Evolutionary conservation across 1,140 invertebrate genomes (phyloP), one percentile per base, ranked within the genome.

Genomic region (Papilio glaucus): DNA sequence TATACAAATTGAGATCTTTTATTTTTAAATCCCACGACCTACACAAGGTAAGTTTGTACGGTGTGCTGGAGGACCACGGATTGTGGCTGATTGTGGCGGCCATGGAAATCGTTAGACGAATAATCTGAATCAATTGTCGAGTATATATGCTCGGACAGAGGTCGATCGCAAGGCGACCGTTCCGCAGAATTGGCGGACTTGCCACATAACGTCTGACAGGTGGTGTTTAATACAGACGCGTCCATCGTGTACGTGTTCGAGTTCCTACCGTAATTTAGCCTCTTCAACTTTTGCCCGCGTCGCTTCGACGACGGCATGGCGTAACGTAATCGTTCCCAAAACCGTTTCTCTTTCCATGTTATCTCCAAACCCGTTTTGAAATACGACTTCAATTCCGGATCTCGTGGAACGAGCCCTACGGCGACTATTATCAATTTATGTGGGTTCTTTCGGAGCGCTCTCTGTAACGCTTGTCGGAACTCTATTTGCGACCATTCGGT

Each of bases 311-410:
- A 94, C 53, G 98, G 98, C 95, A 99, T 96, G 5, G 97, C 96
- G 90, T 97, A 98, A 72, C 96, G 95, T 80, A 98, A 94, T 85
- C 97, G 96, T 84, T 98, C 97, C 97, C 97, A 98, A 88, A 98
- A 98, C 77, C 96, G 94, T 81, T 97, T 97, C 88, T 98, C 97
- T 75, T 96, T 97, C 96, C 97, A 98, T 57, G 96, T 95, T 33
- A 98, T 94, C 81, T 96, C 96, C 81, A 97, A 97, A 91, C 97
- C 96, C 1, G 97, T 97, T 85, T 98, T 97, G 33, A 98, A 93
- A 91, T 98, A 98, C 12, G 97, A 95, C 87, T 97, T 94, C 39
- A 98, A 92, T 85, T 98, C 98, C 4, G 96, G 96, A 89, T 98
- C 98, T 68, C 97, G 94, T 81, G 98, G 96, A 53, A 97, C 94